phyloP scores from a whole-genome alignment of 35 echinoderm and acorn worm species.

The Nesometra sesokonis region DNA sequence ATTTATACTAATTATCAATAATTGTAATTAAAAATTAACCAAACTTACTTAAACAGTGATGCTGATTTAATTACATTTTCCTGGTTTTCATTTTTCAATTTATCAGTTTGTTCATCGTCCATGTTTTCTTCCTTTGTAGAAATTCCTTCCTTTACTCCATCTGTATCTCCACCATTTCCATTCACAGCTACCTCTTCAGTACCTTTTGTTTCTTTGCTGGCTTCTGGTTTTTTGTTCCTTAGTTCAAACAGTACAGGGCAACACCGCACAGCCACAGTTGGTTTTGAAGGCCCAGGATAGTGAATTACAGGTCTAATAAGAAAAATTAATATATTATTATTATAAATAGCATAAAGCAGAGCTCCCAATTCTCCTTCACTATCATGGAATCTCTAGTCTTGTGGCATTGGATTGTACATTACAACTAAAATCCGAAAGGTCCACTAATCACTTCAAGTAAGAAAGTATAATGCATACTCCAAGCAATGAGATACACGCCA shows the following conservation, averaged over 20 bases:
- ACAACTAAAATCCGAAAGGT: too few species aligned
- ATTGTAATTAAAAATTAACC: too few species aligned
- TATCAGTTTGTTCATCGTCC: not conserved
- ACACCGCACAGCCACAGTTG: constrained; percentile 81
- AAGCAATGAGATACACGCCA: too few species aligned
- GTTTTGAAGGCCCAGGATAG: constrained; percentile 66
- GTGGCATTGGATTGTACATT: too few species aligned
- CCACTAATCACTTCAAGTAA: too few species aligned
- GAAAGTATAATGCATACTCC: too few species aligned
- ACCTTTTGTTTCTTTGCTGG: not conserved
- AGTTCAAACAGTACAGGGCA: constrained; percentile 84
- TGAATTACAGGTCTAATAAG: constrained; percentile 59
- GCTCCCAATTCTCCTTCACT: too few species aligned
- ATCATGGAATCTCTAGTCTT: too few species aligned
- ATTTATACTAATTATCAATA: too few species aligned
- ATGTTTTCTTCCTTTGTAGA: not conserved
- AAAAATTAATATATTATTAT: not conserved
- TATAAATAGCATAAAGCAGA: too few species aligned
- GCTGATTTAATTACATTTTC: not conserved
- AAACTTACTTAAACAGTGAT: not conserved
- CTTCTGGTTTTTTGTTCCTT: constrained; percentile 17
- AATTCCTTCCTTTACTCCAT: not conserved
- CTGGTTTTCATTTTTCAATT: too few species aligned
- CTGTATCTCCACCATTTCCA: not conserved
- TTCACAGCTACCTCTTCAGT: not conserved